Conservation (phyloP, 2,888 invertebrate species). For the Blomia tropicalis region DNA sequence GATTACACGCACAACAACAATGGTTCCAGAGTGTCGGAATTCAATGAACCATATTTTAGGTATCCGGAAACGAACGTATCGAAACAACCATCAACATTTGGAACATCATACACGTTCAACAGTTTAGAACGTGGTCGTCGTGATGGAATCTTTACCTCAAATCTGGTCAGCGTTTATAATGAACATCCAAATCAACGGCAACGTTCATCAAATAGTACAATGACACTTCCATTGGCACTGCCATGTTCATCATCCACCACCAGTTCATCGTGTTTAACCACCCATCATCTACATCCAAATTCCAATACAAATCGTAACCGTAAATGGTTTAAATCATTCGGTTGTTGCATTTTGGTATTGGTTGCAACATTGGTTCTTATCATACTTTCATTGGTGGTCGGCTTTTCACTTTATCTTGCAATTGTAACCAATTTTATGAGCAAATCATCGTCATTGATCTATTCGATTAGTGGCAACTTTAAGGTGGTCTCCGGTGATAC, state of each 20-base stretch:
- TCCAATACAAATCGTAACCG: not conserved
- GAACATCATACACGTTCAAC: not conserved
- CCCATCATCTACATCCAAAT: not conserved
- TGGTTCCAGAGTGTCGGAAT: not conserved
- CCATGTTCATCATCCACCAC: conserved; percentile 12
- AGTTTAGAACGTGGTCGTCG: conserved; percentile 11
- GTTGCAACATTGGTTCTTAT: conserved; percentile 26
- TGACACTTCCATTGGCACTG: not conserved
- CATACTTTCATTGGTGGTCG: conserved; percentile 26
- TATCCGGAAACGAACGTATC: not conserved
- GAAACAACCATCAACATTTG: not conserved
- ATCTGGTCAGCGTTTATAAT: not conserved
- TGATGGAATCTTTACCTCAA: not conserved
- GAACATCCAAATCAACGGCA: conserved; percentile 1
- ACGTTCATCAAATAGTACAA: not conserved
- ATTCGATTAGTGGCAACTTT: conserved; percentile 55
- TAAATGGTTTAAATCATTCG: conserved; percentile 1
- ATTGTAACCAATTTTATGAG: conserved; percentile 37
- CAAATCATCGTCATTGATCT: conserved; percentile 22
- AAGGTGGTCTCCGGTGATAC: conserved; percentile 57
- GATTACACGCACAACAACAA: not conserved
- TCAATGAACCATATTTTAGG: too few relatives aligned
- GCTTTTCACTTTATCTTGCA: conserved; percentile 35
- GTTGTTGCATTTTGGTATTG: conserved; percentile 13
- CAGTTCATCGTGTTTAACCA: conserved; percentile 9